These are phyloP conservation scores for Colaptes auratus DNA, from an alignment of 2,113 vertebrate species.

Conservation along the genomic window DNA sequence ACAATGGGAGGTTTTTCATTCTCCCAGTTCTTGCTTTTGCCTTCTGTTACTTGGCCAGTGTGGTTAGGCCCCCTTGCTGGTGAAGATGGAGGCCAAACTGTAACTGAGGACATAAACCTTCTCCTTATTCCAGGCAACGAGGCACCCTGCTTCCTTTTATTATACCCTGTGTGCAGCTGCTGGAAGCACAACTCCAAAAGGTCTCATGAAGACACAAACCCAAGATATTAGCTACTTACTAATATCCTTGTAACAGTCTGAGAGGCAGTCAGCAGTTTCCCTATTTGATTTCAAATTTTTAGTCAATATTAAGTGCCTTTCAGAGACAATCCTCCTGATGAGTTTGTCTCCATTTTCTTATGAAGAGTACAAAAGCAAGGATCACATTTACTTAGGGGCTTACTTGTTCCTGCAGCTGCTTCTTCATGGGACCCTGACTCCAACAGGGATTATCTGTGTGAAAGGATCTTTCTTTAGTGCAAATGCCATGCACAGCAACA, in stretches of 20 bases:
- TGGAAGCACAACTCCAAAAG: background rate
- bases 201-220: background rate
- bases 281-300: background rate
- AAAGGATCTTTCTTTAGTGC: background rate
- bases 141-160: too few species aligned
- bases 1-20: too few species aligned
- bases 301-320: background rate
- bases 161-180: background rate
- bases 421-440: background rate
- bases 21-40: too few species aligned
- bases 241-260: background rate
- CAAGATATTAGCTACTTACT: background rate
- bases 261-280: background rate
- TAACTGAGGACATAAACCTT: too few species aligned
- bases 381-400: background rate
- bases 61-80: too few species aligned
- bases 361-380: background rate
- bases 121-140: too few species aligned
- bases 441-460: background rate
- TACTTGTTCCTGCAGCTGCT: background rate
- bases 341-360: background rate
- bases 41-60: too few species aligned
- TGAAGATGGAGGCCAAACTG: too few species aligned
- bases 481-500: background rate
- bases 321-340: background rate